Evolutionary conservation across 2,797 vertebrate species (phyloP), one percentile per base, ranked within the genome.

Genomic region (Pitangus sulphuratus): DNA sequence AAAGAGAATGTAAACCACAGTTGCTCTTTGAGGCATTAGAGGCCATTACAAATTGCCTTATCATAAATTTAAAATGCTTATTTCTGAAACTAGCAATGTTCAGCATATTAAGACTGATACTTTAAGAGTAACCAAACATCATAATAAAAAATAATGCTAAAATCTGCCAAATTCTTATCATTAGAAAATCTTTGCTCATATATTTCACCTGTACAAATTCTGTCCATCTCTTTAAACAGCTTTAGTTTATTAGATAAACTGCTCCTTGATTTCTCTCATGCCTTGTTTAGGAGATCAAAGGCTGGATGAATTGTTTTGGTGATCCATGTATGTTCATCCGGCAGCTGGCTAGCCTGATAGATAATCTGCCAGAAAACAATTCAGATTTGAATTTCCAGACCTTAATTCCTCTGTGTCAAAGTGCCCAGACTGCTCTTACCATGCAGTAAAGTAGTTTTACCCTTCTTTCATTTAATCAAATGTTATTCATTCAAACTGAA

Each of bases 401-500:
- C 62, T 74, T 79, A 89, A 93, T 6, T 90, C 75, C 84, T 91
- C 75, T 30, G 28, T 21, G 42, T 75, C 93, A 37, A 91, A 91
- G 69, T 47, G 45, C 82, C 64, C 75, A 85, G 71, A 74, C 71
- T 58, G 61, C 57, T 92, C 45, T 37, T 81, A 81, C 72, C 87
- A 84, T 71, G 85, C 33, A 89, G 89, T 93, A 68, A 89, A 91
- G 79, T 31, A 81, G 65, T 68, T 81, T 71, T 91, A 77, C 53
- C 68, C 76, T 69, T 83, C 79, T 89, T 84, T 81, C 45, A 47
- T 83, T 82, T 83, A 85, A 91, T 78, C 84, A 92, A 83, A 82
- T 33, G 57, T 68, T 94, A 71, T 26, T 87, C 75, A 80, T 83
- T 87, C 84, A 91, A 88, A 84, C 31, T 87, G 76, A 92, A 93